Base-by-base conservation (phyloP, 2,797 vertebrate species). In the Ctenopoma kingsleyae region DNA sequence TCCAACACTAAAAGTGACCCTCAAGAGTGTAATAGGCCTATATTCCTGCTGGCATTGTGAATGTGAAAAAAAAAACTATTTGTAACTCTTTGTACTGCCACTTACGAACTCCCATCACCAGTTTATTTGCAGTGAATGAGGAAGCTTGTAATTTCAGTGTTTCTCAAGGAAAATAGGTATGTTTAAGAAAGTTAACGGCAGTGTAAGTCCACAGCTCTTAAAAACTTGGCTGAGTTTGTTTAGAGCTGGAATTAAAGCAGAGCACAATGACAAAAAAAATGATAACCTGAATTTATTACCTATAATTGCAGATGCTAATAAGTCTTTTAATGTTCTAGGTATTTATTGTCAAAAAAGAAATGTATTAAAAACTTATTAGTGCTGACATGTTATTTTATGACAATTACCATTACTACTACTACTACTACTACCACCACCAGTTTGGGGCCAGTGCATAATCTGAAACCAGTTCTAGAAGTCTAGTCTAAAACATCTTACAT, bases 41-140 rank as follows among this genome's bases (percentile, higher is more conserved):
- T 95, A 95, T 95, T 94, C 94, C 93, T 95, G 94, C 92, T 94
- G 87, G 92, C 94, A 76, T 82, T 88, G 80, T 81, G 80, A 72
- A 86, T 90, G 87, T 80, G 78, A 81, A 90, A 89, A 32, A 12
- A 80, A 47, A 82, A 91, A 90, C 87, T 83, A 90, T 85, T 60
- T 92, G 90, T 84, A 89, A 89, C 71, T 83, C 79, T 84, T 92
- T 90, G 88, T 78, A 86, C 80, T 83, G 87, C 83, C 78, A 72
- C 84, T 87, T 88, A 81, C 80, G 50, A 74, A 76, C 72, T 78
- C 77, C 63, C 71, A 76, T 72, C 79, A 40, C 68, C 23, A 23
- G 73, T 91, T 88, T 86, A 87, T 91, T 92, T 89, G 77, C 43
- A 8, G 67, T 43, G 80, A 84, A 82, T 58, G 60, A 74, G 50